Conservation (phyloP, 2,797 vertebrate genomes). For the Megalops cyprinoides region DNA sequence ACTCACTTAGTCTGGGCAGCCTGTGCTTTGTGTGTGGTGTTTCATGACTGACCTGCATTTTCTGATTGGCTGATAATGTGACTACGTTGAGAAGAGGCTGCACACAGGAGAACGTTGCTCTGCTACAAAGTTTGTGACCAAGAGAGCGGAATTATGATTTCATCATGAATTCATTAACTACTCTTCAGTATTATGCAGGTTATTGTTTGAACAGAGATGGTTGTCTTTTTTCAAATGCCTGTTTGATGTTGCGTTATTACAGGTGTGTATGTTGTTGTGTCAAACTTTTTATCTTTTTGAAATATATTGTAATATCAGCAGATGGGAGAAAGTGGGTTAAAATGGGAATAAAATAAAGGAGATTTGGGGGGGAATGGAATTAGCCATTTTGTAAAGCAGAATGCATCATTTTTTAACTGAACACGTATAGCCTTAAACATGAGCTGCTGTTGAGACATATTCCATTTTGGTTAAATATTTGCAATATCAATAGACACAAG, state of each 20-base stretch:
- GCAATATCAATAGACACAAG: background rate
- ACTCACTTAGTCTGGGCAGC: no score
- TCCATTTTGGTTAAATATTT: background rate
- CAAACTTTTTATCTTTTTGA: background rate
- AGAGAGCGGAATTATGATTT: background rate
- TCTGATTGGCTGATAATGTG: no score
- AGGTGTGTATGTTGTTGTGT: no score
- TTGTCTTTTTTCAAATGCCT: background rate
- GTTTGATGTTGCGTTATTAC: background rate
- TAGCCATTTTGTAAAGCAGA: background rate
- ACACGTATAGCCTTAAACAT: background rate
- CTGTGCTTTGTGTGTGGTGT: no score
- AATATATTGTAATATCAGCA: background rate
- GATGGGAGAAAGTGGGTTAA: background rate
- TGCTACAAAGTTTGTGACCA: background rate
- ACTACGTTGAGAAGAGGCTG: no score
- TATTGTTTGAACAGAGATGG: background rate
- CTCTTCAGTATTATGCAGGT: background rate
- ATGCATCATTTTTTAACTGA: background rate
- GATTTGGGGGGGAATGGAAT: no score
- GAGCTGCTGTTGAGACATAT: background rate
- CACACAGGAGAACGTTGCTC: no score
- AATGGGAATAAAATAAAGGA: no score
- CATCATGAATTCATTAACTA: background rate
- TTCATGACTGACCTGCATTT: no score